phyloP scores from a whole-genome alignment of 2,797 vertebrate genomes.

The Nyctibius grandis region DNA sequence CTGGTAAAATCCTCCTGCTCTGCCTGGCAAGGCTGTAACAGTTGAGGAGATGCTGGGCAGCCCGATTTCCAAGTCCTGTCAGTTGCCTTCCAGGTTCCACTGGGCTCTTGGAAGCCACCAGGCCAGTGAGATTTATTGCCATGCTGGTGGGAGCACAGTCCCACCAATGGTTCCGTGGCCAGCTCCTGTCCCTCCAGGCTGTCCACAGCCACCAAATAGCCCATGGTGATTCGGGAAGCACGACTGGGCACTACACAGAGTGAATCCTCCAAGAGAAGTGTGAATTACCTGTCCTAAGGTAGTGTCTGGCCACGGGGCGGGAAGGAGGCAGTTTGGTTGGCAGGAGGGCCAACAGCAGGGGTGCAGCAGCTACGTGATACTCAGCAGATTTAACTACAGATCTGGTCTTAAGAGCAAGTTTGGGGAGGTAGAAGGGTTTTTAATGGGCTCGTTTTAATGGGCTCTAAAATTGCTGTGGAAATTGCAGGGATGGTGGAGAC shows the following conservation, averaged over 20 bases:
- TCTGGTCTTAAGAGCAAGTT: neutral
- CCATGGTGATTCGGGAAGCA: neutral
- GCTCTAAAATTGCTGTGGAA: neutral
- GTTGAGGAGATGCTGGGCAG: neutral
- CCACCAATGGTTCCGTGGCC: neutral
- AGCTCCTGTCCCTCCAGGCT: neutral
- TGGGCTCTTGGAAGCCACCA: neutral
- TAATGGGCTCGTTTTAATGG: too few species aligned
- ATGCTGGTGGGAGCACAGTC: accelerated
- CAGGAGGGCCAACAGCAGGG: neutral
- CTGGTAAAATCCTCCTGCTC: neutral
- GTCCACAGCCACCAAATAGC: neutral
- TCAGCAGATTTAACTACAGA: neutral
- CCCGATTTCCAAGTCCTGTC: neutral
- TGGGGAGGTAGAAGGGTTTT: neutral
- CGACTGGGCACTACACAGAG: neutral
- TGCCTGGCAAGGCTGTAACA: neutral
- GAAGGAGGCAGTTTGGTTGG: neutral
- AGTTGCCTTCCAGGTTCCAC: neutral
- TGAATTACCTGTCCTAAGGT: neutral
- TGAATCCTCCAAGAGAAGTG: neutral
- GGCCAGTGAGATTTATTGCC: neutral
- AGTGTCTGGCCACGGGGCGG: neutral
- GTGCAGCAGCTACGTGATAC: too few species aligned
- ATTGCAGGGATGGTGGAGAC: neutral